phyloP scores from a whole-genome alignment of 2,797 vertebrate species.

The Ibycter americanus region DNA sequence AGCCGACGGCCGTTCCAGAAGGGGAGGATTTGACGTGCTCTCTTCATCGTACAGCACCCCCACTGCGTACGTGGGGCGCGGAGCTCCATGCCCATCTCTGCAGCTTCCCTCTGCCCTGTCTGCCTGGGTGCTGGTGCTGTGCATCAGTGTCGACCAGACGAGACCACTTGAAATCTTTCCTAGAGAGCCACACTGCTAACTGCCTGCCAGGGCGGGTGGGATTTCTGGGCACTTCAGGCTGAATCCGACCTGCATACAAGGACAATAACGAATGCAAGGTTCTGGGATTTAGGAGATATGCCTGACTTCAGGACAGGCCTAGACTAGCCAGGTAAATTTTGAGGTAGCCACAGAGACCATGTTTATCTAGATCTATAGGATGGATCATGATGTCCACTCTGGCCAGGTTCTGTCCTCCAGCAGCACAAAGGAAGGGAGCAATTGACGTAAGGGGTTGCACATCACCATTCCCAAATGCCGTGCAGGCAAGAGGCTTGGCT shows the following conservation, averaged over 20 bases:
- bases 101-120: background rate
- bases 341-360: background rate
- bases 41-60: background rate
- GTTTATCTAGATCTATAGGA: background rate
- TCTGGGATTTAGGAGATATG: background rate
- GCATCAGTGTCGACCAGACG: rapidly evolving
- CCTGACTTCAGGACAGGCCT: background rate
- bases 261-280: background rate
- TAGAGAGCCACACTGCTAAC: background rate
- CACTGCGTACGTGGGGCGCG: rapidly evolving
- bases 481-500: background rate
- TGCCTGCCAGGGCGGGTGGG: background rate
- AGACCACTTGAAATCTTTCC: background rate
- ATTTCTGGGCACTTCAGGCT: background rate
- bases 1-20: background rate
- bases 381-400: background rate
- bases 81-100: background rate
- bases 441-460: background rate
- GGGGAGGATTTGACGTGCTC: background rate
- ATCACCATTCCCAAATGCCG: background rate
- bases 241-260: background rate
- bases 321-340: background rate
- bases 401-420: background rate
- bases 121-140: background rate
- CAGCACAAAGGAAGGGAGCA: background rate